Evolutionary conservation across 1,140 invertebrate species (phyloP).

Genomic region (Bursaphelenchus mucronatus): DNA sequence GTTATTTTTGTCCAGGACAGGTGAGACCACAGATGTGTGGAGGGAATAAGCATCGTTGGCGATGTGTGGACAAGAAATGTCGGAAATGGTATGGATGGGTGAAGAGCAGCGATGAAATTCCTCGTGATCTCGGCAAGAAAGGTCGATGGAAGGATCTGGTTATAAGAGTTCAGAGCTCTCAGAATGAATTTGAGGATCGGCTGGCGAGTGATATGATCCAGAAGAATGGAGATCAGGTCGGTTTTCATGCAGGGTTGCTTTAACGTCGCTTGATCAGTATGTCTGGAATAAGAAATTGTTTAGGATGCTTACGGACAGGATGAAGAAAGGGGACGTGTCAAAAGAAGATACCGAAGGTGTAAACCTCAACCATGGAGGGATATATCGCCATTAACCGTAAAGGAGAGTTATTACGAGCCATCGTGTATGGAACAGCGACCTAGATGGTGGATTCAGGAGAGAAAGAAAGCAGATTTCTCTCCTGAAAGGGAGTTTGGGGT

Average conservation of each 20-base stretch:
- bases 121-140: slow-evolving; percentile 40
- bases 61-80: slow-evolving; percentile 42
- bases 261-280: too few species aligned
- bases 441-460: slow-evolving; percentile 46
- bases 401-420: slow-evolving; percentile 31
- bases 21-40: slow-evolving; percentile 46
- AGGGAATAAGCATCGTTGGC: slow-evolving; percentile 43
- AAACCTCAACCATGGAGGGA: background rate
- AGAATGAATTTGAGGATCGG: slow-evolving; percentile 19
- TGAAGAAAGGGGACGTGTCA: too few species aligned
- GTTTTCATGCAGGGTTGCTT: too few species aligned
- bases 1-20: slow-evolving; percentile 36
- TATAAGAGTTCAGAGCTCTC: slow-evolving; percentile 25
- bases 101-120: slow-evolving; percentile 40
- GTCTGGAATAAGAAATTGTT: too few species aligned
- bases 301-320: too few species aligned
- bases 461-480: slow-evolving; percentile 30
- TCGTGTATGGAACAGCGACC: slow-evolving; percentile 38
- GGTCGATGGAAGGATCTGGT: slow-evolving; percentile 44
- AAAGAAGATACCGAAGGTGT: too few species aligned
- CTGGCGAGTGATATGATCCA: slow-evolving; percentile 13
- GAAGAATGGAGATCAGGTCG: slow-evolving; percentile 1
- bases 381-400: slow-evolving; percentile 34
- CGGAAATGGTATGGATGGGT: slow-evolving; percentile 44
- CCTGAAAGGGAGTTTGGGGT: slow-evolving; percentile 28